Conservation (phyloP, 1,140 invertebrate genomes). For the Neuroterus valhalla region DNA sequence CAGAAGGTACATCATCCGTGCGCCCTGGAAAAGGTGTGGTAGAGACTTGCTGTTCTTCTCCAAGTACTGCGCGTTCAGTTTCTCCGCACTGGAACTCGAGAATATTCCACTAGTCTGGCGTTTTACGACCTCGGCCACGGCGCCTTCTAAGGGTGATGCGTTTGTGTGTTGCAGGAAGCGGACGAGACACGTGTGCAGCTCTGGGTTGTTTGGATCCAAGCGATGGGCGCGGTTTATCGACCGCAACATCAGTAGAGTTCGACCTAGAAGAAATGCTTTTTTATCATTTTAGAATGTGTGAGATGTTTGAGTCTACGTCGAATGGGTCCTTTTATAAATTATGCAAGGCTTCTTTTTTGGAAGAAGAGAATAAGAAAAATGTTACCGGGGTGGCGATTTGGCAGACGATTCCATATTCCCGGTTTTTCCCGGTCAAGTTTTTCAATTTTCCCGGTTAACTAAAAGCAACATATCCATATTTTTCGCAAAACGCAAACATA, state of each 20-base stretch:
- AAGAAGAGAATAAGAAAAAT: too few relatives aligned
- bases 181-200: slow-evolving; percentile 89
- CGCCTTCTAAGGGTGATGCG: slow-evolving; percentile 73
- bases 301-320: too few relatives aligned
- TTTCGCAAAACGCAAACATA: too few relatives aligned
- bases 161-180: slow-evolving; percentile 81
- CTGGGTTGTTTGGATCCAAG: slow-evolving; percentile 83
- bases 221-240: slow-evolving; percentile 90
- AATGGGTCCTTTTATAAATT: too few relatives aligned
- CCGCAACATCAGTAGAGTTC: slow-evolving; percentile 90
- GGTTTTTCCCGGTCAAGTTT: too few relatives aligned
- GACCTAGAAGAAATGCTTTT: slow-evolving; percentile 76
- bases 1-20: slow-evolving; percentile 82
- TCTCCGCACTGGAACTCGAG: slow-evolving; percentile 76
- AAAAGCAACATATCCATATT: too few relatives aligned
- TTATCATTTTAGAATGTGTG: too few relatives aligned
- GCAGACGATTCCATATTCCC: too few relatives aligned
- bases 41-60: slow-evolving; percentile 78
- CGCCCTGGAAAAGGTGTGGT: slow-evolving; percentile 83
- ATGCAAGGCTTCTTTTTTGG: too few relatives aligned
- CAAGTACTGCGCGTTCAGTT: slow-evolving; percentile 85
- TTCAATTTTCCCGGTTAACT: too few relatives aligned
- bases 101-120: slow-evolving; percentile 81
- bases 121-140: slow-evolving; percentile 85
- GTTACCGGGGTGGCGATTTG: too few relatives aligned